Base-by-base conservation (phyloP, 2,888 invertebrate species). In the Habrosyne pyritoides region DNA sequence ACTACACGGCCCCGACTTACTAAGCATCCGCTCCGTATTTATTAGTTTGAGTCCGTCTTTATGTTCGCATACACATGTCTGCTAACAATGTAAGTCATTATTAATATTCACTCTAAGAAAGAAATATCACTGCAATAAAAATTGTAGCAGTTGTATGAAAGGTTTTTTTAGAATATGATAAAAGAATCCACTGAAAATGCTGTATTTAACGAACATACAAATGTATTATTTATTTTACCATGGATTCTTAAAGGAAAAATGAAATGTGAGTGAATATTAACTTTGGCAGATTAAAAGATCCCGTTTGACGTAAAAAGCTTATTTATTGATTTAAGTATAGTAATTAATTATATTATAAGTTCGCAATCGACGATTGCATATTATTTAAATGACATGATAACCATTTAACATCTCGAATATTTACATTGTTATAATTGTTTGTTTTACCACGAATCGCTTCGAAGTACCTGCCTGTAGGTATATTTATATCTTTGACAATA, bases 1-100 rank as follows among this genome's bases (percentile, higher is more conserved):
- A 95, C 81, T 96, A 95, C 86, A 95, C 95, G 75, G 95, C 95
- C 53, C 95, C 95, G 53, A 95, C 96, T 64, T 96, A 96, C 80
- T 95, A 94, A 93, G 70, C 59, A 50, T 53, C 52, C 10, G 52
- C 55, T 47, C 47, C 59, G 46, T 49, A 49, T 55, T 55, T 14
- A 59, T 55, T 55, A 36, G 53, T 59, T 63, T 53, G 21, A 55
- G 61, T 61, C 53, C 8, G 18, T 18, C 52, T 53, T 64, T 63
- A 70, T 54, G 59, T 64, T 71, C 71, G 71, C 71, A 54, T 59
- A 52, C 51, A 60, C 63, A 61, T 49, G 42, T 42, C 52, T 33
- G 33, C 51, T 42, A 42, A 42, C 24, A 33, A n/a, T 33, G 50
- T 56, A 28, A 47, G 33, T 30, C 36, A 30, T 47, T 21, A 57